phyloP scores from a whole-genome alignment of 2,113 vertebrate species.

The Hiodon tergisus region DNA sequence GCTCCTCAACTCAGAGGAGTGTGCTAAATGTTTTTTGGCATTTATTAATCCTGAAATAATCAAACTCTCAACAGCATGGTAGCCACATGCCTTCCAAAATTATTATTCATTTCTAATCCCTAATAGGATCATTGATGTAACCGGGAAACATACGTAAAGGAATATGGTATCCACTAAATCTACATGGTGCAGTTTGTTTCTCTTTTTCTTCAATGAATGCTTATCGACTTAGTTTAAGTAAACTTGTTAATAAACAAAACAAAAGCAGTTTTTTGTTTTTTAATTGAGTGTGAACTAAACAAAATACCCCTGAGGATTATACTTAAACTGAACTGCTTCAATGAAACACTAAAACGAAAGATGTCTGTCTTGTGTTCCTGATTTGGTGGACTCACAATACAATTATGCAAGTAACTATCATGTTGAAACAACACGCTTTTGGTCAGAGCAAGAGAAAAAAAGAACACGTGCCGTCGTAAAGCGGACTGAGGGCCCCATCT shows the following conservation, averaged over 20 bases:
- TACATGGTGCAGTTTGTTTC: too few species aligned
- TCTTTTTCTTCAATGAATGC: too few species aligned
- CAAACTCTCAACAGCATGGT: not conserved
- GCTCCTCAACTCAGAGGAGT: not conserved
- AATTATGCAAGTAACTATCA: not conserved
- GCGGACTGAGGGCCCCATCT: constrained; percentile 13
- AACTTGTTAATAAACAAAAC: too few species aligned
- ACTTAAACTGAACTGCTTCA: too few species aligned
- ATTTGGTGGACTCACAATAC: not conserved
- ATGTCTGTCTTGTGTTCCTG: not conserved
- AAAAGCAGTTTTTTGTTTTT: too few species aligned
- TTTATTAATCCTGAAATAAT: not conserved
- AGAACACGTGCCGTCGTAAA: not conserved
- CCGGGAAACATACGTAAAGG: not conserved
- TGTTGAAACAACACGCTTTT: not conserved
- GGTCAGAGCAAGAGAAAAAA: not conserved
- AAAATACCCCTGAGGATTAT: too few species aligned
- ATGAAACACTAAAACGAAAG: too few species aligned
- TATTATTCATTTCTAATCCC: not conserved
- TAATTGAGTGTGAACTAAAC: too few species aligned
- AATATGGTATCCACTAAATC: not conserved
- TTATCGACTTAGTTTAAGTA: too few species aligned
- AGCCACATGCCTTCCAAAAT: not conserved
- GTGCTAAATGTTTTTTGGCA: not conserved
- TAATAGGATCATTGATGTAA: not conserved